phyloP scores from a whole-genome alignment of 2,113 vertebrate genomes.

The Pseudonaja textilis region DNA sequence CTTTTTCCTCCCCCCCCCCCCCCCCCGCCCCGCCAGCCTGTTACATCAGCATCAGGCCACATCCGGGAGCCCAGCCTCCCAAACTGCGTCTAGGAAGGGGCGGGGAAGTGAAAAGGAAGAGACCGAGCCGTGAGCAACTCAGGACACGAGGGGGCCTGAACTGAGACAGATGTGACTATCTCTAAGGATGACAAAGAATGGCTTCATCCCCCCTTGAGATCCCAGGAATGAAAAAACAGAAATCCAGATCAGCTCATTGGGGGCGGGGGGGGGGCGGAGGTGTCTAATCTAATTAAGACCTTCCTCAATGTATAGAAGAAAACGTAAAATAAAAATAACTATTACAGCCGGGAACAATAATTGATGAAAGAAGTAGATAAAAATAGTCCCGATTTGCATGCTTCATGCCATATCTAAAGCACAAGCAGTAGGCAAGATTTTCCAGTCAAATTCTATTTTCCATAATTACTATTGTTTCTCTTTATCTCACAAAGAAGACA shows the following conservation, averaged over 20 bases:
- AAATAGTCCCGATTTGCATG: not conserved
- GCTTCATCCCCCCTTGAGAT: not conserved
- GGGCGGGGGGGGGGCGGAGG: not conserved
- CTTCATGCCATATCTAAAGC: not conserved
- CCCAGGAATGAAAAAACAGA: not conserved
- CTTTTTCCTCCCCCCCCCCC: too few species aligned
- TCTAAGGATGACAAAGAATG: not conserved
- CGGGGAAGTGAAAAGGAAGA: not conserved
- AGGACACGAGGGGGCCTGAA: not conserved
- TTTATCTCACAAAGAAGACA: not conserved
- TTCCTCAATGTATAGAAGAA: not conserved
- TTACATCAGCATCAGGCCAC: conserved; percentile 64
- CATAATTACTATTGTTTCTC: not conserved
- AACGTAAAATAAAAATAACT: not conserved
- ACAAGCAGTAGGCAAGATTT: not conserved
- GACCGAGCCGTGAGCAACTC: accelerated
- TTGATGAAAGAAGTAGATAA: not conserved
- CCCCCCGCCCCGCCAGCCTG: too few species aligned
- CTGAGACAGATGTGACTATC: not conserved
- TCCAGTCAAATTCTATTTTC: not conserved
- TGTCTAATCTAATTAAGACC: not conserved
- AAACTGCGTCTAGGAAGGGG: not conserved
- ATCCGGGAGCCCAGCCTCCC: conserved; percentile 47
- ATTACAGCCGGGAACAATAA: not conserved
- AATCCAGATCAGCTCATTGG: not conserved